Evolutionary conservation across 2,888 invertebrate genomes (phyloP).

Genomic region (Amorpha juglandis): DNA sequence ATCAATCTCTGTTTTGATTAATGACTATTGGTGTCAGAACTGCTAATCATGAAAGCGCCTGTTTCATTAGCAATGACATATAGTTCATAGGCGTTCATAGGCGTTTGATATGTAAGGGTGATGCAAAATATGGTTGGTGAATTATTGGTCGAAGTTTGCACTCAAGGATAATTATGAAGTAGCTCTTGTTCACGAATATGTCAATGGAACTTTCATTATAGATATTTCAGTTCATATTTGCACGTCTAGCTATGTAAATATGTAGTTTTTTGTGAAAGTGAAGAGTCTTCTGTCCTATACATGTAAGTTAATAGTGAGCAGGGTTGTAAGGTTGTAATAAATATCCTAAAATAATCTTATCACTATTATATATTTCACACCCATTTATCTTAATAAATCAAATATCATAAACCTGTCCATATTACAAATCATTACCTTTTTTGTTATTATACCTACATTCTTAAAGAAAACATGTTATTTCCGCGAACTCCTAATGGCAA

Average conservation of each 20-base stretch:
- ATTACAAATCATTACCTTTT: not conserved
- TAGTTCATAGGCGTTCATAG: not conserved
- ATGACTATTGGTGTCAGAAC: conserved; percentile 35
- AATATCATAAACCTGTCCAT: not conserved
- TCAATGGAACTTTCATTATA: no score
- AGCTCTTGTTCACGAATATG: no score
- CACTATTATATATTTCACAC: conserved; percentile 1
- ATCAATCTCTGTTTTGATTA: conserved; percentile 47
- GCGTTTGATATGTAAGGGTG: not conserved
- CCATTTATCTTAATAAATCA: not conserved
- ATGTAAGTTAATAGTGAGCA: no score
- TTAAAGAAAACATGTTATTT: not conserved
- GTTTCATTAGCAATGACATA: conserved; percentile 17
- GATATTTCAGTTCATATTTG: no score
- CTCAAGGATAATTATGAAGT: not conserved
- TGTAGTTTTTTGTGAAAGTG: no score
- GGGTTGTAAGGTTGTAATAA: no score
- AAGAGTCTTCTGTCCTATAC: no score
- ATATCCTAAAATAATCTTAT: not conserved
- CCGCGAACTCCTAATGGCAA: not conserved
- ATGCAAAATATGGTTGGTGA: not conserved
- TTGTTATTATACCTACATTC: not conserved
- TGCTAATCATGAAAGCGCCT: conserved; percentile 11
- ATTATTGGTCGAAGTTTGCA: not conserved
- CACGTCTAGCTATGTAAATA: no score